A percentile compares a stretch with the other conserved stretches of the same genome.
Conservation (phyloP, 2,797 vertebrate species). For the Hylomyscus alleni region DNA sequence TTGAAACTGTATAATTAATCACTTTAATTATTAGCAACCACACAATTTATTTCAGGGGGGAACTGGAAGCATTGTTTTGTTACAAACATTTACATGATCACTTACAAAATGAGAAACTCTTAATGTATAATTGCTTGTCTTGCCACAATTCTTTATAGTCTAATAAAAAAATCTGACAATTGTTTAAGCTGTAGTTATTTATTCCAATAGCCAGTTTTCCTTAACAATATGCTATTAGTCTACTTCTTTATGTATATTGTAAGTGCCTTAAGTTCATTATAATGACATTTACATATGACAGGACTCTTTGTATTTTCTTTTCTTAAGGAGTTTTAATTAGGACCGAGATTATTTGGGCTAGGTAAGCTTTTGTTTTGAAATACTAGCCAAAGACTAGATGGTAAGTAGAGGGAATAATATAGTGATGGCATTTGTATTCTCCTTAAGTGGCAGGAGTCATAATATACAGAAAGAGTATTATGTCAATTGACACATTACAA, state of each 20-base stretch:
- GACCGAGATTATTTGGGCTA: not conserved
- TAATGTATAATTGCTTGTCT: not conserved
- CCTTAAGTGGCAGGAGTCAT: not conserved
- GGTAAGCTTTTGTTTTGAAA: not conserved
- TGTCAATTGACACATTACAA: not conserved
- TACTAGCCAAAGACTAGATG: not conserved
- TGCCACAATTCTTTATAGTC: not conserved
- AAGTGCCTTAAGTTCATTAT: no score
- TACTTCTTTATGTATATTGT: not conserved
- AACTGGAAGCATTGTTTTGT: not conserved
- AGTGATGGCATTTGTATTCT: conserved; percentile 27
- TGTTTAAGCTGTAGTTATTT: not conserved
- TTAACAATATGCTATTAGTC: not conserved
- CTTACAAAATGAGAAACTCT: conserved; percentile 3
- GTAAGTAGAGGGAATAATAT: not conserved
- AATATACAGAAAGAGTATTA: not conserved
- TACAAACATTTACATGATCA: not conserved
- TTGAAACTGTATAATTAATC: not conserved
- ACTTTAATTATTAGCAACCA: not conserved
- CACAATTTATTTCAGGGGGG: not conserved
- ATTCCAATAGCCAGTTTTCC: not conserved
- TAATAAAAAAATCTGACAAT: conserved; percentile 37
- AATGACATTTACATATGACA: no score
- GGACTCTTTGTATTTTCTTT: no score
- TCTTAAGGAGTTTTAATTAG: not conserved